These are phyloP conservation scores for Calephelis virginiensis DNA, from an alignment of 1,140 invertebrate genomes.

Conservation along the genomic window DNA sequence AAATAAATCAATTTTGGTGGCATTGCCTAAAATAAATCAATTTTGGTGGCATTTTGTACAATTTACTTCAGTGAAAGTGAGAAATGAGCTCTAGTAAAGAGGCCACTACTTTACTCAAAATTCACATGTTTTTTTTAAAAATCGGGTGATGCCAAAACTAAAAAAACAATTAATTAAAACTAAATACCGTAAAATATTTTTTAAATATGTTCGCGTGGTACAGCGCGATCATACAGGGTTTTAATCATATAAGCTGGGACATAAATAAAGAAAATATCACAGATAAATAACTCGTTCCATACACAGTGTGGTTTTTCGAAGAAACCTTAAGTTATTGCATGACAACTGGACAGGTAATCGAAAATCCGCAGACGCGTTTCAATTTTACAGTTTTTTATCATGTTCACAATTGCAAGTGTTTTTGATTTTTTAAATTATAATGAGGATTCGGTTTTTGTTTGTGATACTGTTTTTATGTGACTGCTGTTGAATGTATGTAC, in stretches of 20 bases:
- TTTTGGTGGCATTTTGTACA: no score
- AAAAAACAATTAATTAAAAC: not conserved
- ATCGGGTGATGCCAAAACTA: no score
- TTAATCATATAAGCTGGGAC: constrained; percentile 23
- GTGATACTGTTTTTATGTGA: not conserved
- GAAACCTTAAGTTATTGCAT: constrained; percentile 34
- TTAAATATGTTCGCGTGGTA: constrained; percentile 13
- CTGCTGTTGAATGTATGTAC: not conserved
- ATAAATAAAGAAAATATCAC: constrained; percentile 35
- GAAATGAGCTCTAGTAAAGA: no score
- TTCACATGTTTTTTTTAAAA: no score
- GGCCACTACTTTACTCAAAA: no score
- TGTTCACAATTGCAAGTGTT: constrained; percentile 13
- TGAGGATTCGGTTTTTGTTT: constrained; percentile 5
- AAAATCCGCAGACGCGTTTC: constrained; percentile 27
- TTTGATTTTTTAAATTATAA: constrained; percentile 11
- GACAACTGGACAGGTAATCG: constrained; percentile 26
- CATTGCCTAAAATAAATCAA: no score
- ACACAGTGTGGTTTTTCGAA: constrained; percentile 34
- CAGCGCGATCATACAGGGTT: constrained; percentile 4
- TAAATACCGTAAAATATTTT: not conserved
- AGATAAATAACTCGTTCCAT: constrained; percentile 24
- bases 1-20: no score
- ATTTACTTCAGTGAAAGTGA: no score
- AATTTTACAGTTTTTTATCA: constrained; percentile 32